phyloP scores from a whole-genome alignment of 2,888 invertebrate species.

The Nymphalis c-album region DNA sequence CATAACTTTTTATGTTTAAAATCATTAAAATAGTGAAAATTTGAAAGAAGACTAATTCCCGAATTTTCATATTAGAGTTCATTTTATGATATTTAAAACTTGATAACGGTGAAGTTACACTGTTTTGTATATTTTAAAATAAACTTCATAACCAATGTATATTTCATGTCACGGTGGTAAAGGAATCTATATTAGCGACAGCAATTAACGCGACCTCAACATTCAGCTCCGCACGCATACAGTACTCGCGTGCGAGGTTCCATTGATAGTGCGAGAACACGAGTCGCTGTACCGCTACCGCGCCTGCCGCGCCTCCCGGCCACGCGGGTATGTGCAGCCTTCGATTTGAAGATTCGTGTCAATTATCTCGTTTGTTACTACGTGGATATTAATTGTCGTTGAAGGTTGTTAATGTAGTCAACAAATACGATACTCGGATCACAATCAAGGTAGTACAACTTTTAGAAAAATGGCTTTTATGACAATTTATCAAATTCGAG shows the following conservation, averaged over 20 bases:
- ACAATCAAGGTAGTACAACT: no score
- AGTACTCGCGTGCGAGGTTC: background rate
- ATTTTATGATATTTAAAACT: no score
- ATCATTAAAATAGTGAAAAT: no score
- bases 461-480: background rate
- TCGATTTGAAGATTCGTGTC: conserved; percentile 28
- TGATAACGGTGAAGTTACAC: no score
- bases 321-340: conserved; percentile 23
- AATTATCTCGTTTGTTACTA: conserved; percentile 4
- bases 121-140: no score
- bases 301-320: conserved; percentile 20
- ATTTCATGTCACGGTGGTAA: no score
- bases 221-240: background rate
- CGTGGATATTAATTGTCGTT: background rate
- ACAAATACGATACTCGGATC: background rate
- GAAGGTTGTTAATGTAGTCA: background rate
- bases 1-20: no score
- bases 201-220: background rate
- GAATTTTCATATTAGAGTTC: no score
- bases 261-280: conserved; percentile 19
- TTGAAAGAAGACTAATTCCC: background rate
- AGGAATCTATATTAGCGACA: no score
- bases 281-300: no score
- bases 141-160: no score
- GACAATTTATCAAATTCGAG: no score